Percentiles rank a stretch among this genome's conserved stretches.
Conservation (phyloP, 2,113 vertebrate genomes). For the Polypterus senegalus region DNA sequence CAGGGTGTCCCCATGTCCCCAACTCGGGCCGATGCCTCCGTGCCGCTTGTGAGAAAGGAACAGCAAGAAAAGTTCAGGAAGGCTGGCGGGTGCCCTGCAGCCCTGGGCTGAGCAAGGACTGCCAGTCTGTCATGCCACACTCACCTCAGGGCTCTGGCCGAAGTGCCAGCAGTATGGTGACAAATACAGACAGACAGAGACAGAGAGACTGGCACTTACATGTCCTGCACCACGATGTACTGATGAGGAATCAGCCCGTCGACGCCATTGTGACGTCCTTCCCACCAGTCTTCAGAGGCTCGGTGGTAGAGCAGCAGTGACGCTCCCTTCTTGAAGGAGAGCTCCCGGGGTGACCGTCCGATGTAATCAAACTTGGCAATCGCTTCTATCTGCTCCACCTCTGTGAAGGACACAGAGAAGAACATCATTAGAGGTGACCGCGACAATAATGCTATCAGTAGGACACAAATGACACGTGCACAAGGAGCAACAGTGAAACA, state of each 20-base stretch:
- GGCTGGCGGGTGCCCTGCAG: no score
- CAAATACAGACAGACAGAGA: no score
- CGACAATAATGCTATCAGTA: background rate
- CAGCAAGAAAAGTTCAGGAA: no score
- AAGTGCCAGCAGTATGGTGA: background rate
- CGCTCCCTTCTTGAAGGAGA: conserved; percentile 96
- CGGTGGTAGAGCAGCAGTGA: conserved; percentile 87
- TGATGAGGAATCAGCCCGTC: conserved; percentile 96
- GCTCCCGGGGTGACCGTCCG: conserved; percentile 77
- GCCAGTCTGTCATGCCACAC: background rate
- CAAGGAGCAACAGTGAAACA: background rate
- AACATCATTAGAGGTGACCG: background rate
- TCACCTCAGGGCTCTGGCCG: no score
- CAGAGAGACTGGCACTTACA: conserved; percentile 58
- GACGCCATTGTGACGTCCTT: conserved; percentile 88
- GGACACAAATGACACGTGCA: background rate
- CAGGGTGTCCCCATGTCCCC: background rate
- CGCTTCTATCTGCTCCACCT: conserved; percentile 95
- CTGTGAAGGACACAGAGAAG: conserved; percentile 39
- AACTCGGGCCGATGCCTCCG: no score
- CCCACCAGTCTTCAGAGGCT: conserved; percentile 96
- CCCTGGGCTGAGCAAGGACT: background rate
- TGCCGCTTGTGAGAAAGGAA: no score
- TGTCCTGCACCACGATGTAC: conserved; percentile 96
- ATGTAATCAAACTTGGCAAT: conserved; percentile 96